Conservation (phyloP, 2,797 vertebrate species). For the Tangara arthus region DNA sequence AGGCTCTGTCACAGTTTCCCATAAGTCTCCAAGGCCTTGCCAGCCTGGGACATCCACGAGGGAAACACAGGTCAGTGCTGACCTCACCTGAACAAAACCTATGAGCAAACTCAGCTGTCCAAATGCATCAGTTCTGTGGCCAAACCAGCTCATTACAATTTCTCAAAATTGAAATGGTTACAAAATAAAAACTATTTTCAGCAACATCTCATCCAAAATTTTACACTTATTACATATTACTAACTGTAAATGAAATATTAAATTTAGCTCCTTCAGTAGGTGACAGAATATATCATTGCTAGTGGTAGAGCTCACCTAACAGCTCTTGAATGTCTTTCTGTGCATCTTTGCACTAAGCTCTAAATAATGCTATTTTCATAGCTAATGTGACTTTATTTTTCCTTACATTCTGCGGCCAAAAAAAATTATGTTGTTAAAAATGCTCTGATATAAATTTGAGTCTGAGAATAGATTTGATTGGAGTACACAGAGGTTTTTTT, state of each 20-base stretch:
- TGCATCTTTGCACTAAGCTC: not conserved
- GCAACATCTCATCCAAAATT: not conserved
- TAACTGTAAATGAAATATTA: not conserved
- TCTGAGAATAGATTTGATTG: not conserved
- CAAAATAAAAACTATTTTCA: not conserved
- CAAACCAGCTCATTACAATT: not conserved
- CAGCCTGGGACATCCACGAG: not conserved
- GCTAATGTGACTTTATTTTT: not conserved
- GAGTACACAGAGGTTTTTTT: accelerated
- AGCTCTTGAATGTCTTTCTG: not conserved
- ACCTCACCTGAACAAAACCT: not conserved
- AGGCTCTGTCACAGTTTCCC: not conserved
- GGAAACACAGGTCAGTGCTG: not conserved
- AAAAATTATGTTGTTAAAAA: not conserved
- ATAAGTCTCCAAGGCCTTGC: not conserved
- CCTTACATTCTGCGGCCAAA: not conserved
- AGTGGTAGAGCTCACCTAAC: not conserved
- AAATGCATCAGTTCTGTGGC: not conserved
- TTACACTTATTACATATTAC: not conserved
- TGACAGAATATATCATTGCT: not conserved
- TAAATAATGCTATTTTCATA: not conserved
- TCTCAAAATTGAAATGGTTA: not conserved
- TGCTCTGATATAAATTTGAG: not conserved
- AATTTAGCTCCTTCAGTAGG: not conserved
- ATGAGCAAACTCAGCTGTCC: not conserved